Base-by-base conservation (phyloP, 2,888 invertebrate species). In the Rutpela maculata region DNA sequence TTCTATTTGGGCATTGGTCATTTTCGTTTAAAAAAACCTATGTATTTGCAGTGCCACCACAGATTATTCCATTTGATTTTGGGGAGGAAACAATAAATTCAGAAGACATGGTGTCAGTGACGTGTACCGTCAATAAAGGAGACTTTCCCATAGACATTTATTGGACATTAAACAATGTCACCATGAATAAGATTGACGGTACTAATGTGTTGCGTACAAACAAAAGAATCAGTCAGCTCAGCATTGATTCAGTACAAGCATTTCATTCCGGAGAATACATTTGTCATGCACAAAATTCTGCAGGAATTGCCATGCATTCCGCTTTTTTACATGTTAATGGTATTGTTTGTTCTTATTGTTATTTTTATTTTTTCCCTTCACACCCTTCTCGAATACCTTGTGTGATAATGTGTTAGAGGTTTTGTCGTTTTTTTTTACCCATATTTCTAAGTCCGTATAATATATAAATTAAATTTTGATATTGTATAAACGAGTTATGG, bases 121-220 rank as follows among this genome's bases (percentile, higher is more conserved):
- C 93, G 84, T 93, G 93, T 78, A 90, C 89, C 71, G 88, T 89
- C 57, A 88, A 92, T 86, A 95, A 95, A 88, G 95, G 97, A 77
- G 96, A 97, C 89, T 92, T 93, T 84, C 97, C 97, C 1, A 91
- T 97, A 57, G 91, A 92, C 75, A 93, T 95, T 57, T 90, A 91
- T 66, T 96, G 95, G 95, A 91, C 91, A 55, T 91, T 93, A 84
- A 93, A 93, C 76, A 90, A 89, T 73, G 87, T 88, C 78, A 81
- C 86, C 19, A 85, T 92, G 31, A 88, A 85, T 81, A 91, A 90
- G 83, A 91, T 91, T 80, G 90, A 90, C 77, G 93, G 93, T 66
- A 90, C 94, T 63, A 89, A 91, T 12, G 89, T 92, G 62, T 89
- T 91, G 26, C 91, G 91, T 62, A 93, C 92, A 75, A 93, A 92